phyloP scores from a whole-genome alignment of 2,888 invertebrate species.

The Penaeus monodon region DNA sequence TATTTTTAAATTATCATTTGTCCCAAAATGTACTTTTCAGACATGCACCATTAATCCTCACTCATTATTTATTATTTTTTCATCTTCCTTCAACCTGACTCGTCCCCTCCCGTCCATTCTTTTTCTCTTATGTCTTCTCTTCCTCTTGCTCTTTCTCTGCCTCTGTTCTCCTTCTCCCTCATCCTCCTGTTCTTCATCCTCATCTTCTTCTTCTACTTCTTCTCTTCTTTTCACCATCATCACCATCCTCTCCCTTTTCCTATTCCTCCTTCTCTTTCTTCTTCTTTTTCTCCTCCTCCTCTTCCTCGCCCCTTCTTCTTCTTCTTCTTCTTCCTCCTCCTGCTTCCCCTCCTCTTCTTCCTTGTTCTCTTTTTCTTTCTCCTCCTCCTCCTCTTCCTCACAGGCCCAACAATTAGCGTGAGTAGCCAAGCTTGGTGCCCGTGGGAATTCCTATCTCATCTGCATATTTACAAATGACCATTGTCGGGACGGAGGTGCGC shows the following conservation, averaged over 20 bases:
- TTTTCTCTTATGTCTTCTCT: not conserved
- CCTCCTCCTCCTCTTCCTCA: not conserved
- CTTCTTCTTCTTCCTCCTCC: not conserved
- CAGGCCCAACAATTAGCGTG: constrained; percentile 6
- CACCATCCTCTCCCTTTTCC: not conserved
- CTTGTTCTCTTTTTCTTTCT: too few relatives aligned
- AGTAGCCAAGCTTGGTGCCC: constrained; percentile 24
- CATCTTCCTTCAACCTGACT: not conserved
- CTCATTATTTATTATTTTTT: too few relatives aligned
- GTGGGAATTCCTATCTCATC: constrained; percentile 43
- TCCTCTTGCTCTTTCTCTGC: not conserved
- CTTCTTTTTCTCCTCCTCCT: not conserved
- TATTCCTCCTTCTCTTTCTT: not conserved
- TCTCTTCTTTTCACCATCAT: not conserved
- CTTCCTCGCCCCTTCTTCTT: not conserved
- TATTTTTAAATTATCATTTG: too few relatives aligned
- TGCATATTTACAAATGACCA: constrained; percentile 48
- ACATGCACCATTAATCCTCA: too few relatives aligned
- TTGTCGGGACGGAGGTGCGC: constrained; percentile 4
- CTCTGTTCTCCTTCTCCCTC: too few relatives aligned
- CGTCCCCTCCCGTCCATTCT: not conserved
- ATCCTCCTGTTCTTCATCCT: not conserved
- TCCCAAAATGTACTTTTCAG: too few relatives aligned
- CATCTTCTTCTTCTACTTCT: not conserved
- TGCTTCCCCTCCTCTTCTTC: not conserved